Base-by-base conservation (phyloP, 2,797 vertebrate genomes). In the Nyctalus aviator region DNA sequence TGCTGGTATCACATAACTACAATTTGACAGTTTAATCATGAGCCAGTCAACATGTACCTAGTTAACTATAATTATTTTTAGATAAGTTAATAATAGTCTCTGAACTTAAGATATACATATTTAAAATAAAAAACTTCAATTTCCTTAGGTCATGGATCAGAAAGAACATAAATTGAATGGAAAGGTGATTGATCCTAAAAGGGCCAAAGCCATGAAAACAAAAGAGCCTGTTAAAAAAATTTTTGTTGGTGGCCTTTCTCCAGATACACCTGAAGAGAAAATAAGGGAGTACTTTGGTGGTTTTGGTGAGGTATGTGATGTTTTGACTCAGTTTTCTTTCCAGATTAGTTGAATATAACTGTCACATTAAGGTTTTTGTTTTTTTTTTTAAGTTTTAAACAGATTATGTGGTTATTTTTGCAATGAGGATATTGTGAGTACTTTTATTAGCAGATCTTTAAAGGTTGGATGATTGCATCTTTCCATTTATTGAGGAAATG, bases 181-280 rank as follows among this genome's bases (percentile, higher is more conserved):
- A 84, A 99, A 99, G 97, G 99, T 99, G 96, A 99, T 99, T 91
- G 99, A 99, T 97, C 99, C 99, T 75, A 99, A 99, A 98, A 99
- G 99, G 98, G 99, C 99, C 96, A 99, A 99, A 98, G 99, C 99
- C 93, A 99, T 99, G 99, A 99, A 99, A 98, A 99, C 99, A 97
- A 99, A 99, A 98, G 99, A 99, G 96, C 99, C 99, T 0, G 99
- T 99, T 66, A 99, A 99, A 98, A 99, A 99, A 98, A 99, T 99
- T 97, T 99, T 99, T 98, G 99, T 99, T 44, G 99, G 99, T 21
- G 99, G 99, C 46, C 98, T 99, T 97, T 99, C 99, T 98, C 99
- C 99, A 93, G 99, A 99, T 98, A 99, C 99, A 23, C 99, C 99
- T 13, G 99, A 99, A 94, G 99, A 99, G 96, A 99, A 99, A 98